Evolutionary conservation across 2,888 invertebrate genomes (phyloP), one percentile per base, ranked within the genome.

Genomic region (Amaurobius ferox): DNA sequence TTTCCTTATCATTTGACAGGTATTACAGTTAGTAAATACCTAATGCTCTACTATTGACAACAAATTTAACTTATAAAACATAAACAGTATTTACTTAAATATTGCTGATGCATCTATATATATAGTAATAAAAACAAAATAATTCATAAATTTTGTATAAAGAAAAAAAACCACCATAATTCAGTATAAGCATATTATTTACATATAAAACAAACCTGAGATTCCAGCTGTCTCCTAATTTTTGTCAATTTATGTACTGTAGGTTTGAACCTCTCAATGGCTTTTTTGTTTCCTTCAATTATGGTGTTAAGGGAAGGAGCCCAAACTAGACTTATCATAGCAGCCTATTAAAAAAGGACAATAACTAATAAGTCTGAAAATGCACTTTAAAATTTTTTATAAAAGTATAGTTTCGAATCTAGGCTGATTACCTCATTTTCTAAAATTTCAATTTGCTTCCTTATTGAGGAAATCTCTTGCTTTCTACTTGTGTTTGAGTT

Each of bases 241-340:
- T 28, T 29, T 7, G n/a, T 30, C 13, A 68, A 62, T 26, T 39
- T 74, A 16, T 23, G 30, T 16, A 67, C 32, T 29, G 30, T 30
- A 29, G 55, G 39, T 9, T 11, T 16, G 16, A 80, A 30, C 13
- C 39, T 28, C 29, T 39, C 61, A 1, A 61, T 16, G 11, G 26
- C 40, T 16, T 13, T 35, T 35, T 74, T 44, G 48, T 80, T 68
- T 30, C 9, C 40, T 19, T 70, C 23, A 7, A 40, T 6, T 9
- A 80, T 11, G 6, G 64, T n/a, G n/a, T 79, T 28, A 16, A 79
- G 44, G n/a, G 62, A 30, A 23, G 79, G 79, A 32, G 79, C 64
- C 26, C 48, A 48, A 6, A 79, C 19, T 26, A 66, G 32, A 44
- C 29, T 40, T n/a, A 40, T 28, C 71, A 71, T 79, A 13, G 64